Evolutionary conservation across 2,888 invertebrate species (phyloP).

Genomic region (Tanypteryx hageni): DNA sequence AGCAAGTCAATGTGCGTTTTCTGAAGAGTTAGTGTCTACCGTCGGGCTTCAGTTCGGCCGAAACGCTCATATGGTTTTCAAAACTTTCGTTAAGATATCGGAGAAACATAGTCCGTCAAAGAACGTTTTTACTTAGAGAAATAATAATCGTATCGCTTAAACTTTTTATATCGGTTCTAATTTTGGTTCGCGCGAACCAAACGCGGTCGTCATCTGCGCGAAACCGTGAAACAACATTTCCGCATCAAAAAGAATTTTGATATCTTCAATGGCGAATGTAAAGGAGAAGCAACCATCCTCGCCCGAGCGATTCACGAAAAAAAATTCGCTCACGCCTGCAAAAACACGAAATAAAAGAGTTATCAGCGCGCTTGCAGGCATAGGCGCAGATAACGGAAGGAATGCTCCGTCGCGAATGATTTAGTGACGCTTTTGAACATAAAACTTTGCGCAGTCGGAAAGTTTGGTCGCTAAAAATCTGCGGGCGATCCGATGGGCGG

Average conservation of each 20-base stretch:
- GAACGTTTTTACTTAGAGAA: too few species aligned
- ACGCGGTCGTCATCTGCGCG: not conserved
- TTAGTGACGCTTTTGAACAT: slow-evolving; percentile 19
- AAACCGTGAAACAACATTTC: not conserved
- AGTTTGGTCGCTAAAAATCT: slow-evolving; percentile 6
- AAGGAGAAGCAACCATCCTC: not conserved
- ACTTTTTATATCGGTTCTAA: too few species aligned
- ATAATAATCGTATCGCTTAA: too few species aligned
- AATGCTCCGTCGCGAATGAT: slow-evolving; percentile 31
- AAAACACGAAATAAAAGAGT: slow-evolving; percentile 37
- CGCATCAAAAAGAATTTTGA: not conserved
- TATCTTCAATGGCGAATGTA: not conserved
- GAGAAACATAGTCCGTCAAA: too few species aligned
- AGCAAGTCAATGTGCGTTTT: too few species aligned
- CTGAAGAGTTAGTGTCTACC: too few species aligned
- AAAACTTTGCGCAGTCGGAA: not conserved
- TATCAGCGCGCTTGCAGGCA: slow-evolving; percentile 27
- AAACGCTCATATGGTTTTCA: too few species aligned
- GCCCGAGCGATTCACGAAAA: not conserved
- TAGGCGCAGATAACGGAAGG: not conserved
- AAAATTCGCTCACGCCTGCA: not conserved
- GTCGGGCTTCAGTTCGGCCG: too few species aligned
- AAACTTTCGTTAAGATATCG: too few species aligned
- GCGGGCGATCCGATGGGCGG: not conserved
- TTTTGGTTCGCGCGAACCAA: too few species aligned